Evolutionary conservation across 2,113 vertebrate genomes (phyloP), one percentile per base, ranked within the genome.

Genomic region (Seriola aureovittata): DNA sequence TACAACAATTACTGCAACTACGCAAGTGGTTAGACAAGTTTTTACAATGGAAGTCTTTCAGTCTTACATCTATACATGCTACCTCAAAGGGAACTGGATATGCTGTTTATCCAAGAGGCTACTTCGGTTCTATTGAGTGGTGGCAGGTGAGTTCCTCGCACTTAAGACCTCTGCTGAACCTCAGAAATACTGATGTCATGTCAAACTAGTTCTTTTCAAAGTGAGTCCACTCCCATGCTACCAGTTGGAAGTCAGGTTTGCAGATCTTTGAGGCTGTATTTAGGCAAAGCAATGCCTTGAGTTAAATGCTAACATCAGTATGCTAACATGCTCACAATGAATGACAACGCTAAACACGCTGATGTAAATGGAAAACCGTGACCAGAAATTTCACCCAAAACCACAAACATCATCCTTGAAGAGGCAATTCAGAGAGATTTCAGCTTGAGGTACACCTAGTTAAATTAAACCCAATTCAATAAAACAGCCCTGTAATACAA

Each of bases 11-110:
- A 29, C 67, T 44, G 16, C 42, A 23, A 6, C 32, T 50, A 23
- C 6, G 13, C 10, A 65, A 55, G 67, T 55, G 25, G 21, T n/a
- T 8, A 3, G 11, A 62, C 72, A 60, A 54, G 70, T 80, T 85
- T 58, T 48, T 17, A 75, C 34, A 75, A n/a, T 50, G 8, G 14
- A 12, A 3, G 5, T 48, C 23, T 23, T 65, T 50, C 62, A 59
- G 1, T 23, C 8, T 6, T 34, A n/a, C 8, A 58, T 60, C 38
- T 7, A n/a, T 8, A 16, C 23, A 25, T 9, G 46, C 6, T 7
- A 55, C 42, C 17, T 1, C 62, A n/a, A 54, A 78, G 50, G 25
- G 68, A 83, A 40, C 10, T 42, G 14, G 12, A 67, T 71, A 19
- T 68, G 14, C 60, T 44, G 38, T 25, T 44, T 19, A 29, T 29